Evolutionary conservation across 2,888 invertebrate species (phyloP).

Genomic region (Calameuta idolon): DNA sequence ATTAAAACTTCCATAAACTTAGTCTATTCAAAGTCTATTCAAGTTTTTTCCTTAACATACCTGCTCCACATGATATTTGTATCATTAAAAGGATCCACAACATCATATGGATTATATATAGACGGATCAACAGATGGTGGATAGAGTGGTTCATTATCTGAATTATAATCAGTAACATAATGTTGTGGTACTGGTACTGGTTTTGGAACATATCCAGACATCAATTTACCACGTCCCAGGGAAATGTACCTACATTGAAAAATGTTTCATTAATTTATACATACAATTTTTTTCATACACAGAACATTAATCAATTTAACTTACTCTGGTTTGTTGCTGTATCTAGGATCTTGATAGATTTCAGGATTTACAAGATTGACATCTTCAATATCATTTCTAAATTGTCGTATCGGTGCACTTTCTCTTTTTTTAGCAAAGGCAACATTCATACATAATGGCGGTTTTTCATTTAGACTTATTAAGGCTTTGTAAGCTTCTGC

Average conservation of each 20-base stretch:
- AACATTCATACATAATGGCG: slow-evolving; percentile 49
- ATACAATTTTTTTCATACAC: neutral
- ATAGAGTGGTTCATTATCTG: slow-evolving; percentile 43
- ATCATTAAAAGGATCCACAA: slow-evolving; percentile 35
- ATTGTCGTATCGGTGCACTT: neutral
- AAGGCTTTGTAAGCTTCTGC: slow-evolving; percentile 55
- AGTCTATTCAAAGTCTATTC: neutral
- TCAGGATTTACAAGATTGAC: neutral
- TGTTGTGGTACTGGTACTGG: neutral
- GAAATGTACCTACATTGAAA: neutral
- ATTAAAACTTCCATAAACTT: neutral
- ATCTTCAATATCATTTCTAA: neutral
- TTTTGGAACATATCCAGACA: neutral
- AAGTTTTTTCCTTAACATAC: slow-evolving; percentile 26
- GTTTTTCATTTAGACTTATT: slow-evolving; percentile 39
- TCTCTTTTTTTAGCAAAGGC: slow-evolving; percentile 37
- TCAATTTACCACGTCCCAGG: neutral
- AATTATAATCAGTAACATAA: slow-evolving; percentile 17
- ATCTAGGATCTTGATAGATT: neutral
- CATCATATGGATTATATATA: slow-evolving; percentile 48
- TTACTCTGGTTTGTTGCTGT: neutral
- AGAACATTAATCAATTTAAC: neutral
- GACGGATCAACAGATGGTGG: slow-evolving; percentile 35
- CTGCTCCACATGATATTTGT: slow-evolving; percentile 58
- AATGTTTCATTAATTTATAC: neutral